A percentile compares a stretch with the other conserved stretches of the same genome.
Evolutionary conservation across 2,888 invertebrate genomes (phyloP).

Genomic region (Cotesia congregata): DNA sequence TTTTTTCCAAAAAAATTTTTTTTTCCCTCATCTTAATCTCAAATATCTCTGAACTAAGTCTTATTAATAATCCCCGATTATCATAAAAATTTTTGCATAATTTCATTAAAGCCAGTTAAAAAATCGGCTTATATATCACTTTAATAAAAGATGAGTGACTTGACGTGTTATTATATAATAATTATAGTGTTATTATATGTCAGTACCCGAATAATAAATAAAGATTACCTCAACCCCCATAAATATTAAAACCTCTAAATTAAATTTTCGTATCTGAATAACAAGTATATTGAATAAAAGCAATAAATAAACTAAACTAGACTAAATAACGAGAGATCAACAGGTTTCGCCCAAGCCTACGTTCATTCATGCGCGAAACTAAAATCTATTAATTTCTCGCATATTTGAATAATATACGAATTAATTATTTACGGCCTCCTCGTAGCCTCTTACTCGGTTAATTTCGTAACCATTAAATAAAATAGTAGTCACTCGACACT

Average conservation of each 20-base stretch:
- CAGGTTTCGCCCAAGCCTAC: not conserved
- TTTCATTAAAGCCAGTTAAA: too few relatives aligned
- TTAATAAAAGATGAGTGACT: too few relatives aligned
- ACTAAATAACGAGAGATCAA: not conserved
- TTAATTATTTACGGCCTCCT: conserved; percentile 19
- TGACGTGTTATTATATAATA: not conserved
- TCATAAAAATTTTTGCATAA: too few relatives aligned
- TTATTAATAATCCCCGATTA: too few relatives aligned
- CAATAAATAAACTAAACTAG: not conserved
- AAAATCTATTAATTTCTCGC: not conserved
- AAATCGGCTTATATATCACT: too few relatives aligned
- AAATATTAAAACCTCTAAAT: too few relatives aligned
- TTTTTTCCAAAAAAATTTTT: too few relatives aligned
- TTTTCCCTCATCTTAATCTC: too few relatives aligned
- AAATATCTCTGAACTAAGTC: too few relatives aligned
- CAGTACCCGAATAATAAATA: not conserved
- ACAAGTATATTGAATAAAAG: too few relatives aligned
- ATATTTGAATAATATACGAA: conserved; percentile 4
- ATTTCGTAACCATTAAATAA: conserved; percentile 16
- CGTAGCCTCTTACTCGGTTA: conserved; percentile 4
- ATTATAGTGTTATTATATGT: not conserved
- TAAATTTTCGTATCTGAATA: too few relatives aligned
- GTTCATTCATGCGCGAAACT: not conserved
- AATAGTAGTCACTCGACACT: too few relatives aligned
- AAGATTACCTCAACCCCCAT: not conserved